Percentiles rank a stretch among this genome's conserved stretches.
phyloP scores from a whole-genome alignment of 1,140 invertebrate genomes.

The Aradophagus sp. region DNA sequence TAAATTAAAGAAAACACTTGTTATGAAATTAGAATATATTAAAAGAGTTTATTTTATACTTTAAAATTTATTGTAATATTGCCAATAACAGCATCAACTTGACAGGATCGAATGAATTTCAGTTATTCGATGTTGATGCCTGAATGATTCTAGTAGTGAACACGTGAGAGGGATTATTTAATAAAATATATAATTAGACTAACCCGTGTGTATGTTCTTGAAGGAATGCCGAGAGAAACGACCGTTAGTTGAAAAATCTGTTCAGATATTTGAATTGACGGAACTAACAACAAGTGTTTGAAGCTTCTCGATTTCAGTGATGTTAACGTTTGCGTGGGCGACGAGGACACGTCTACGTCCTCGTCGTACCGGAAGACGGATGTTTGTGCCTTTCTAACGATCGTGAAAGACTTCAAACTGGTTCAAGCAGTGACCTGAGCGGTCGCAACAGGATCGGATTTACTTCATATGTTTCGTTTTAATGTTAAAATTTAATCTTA shows the following conservation, averaged over 20 bases:
- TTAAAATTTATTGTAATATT: too few relatives aligned
- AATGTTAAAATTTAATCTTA: neutral
- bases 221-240: neutral
- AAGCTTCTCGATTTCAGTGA: constrained; percentile 49
- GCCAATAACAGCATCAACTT: too few relatives aligned
- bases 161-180: too few relatives aligned
- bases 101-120: too few relatives aligned
- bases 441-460: constrained; percentile 28
- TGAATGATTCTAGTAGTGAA: too few relatives aligned
- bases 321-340: constrained; percentile 53
- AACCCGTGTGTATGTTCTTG: too few relatives aligned
- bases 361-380: constrained; percentile 58
- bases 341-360: constrained; percentile 54
- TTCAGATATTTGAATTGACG: constrained; percentile 26
- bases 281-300: constrained; percentile 45
- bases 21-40: too few relatives aligned
- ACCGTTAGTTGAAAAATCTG: constrained; percentile 14
- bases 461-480: constrained; percentile 18
- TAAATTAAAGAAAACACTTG: too few relatives aligned
- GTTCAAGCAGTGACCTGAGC: constrained; percentile 56
- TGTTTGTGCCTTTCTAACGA: constrained; percentile 64
- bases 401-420: constrained; percentile 52
- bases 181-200: too few relatives aligned
- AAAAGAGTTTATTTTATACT: too few relatives aligned
- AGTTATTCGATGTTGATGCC: too few relatives aligned